Evolutionary conservation across 2,888 invertebrate genomes (phyloP), one percentile per base, ranked within the genome.

Genomic region (Polia nebulosa): DNA sequence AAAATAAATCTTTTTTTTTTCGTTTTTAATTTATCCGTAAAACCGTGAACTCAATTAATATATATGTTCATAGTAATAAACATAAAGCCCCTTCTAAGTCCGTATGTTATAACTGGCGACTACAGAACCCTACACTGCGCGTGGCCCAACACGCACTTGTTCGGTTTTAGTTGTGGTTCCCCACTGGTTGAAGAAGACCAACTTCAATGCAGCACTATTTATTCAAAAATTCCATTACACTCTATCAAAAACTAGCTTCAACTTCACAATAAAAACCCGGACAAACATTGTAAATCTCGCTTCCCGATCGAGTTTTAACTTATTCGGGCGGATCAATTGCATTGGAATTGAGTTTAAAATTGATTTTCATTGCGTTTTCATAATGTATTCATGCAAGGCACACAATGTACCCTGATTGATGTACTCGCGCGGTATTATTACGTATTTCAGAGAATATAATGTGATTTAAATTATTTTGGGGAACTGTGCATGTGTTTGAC

Each of bases 281-380:
- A 59, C 27, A 59, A 62, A 56, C 61, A 74, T 22, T 27, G 65
- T 74, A 62, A 81, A 83, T 75, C 76, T 32, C 78, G 76, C 65
- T 57, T 59, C 68, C 56, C 76, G 72, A 72, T 69, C 56, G 59
- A 59, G 69, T 72, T 75, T 78, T 64, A 72, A 82, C 71, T 80
- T 77, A 82, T 78, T 81, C 71, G 47, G 57, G 25, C 59, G 63
- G 83, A 82, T 79, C 82, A 81, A 85, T 87, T 83, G 80, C 82
- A 78, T 72, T 58, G 72, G 71, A 81, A 86, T 85, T 65, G 83
- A 77, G 72, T 84, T 87, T 82, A 80, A 85, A 86, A 81, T 83
- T 78, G 80, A 83, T 79, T 82, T 66, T 49, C 78, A 72, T 66
- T 72, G 53, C 59, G 44, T 58, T 60, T 59, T 22, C 72, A 76